Evolutionary conservation across 2,797 vertebrate genomes (phyloP), one percentile per base, ranked within the genome.

Genomic region (Helarctos malayanus): DNA sequence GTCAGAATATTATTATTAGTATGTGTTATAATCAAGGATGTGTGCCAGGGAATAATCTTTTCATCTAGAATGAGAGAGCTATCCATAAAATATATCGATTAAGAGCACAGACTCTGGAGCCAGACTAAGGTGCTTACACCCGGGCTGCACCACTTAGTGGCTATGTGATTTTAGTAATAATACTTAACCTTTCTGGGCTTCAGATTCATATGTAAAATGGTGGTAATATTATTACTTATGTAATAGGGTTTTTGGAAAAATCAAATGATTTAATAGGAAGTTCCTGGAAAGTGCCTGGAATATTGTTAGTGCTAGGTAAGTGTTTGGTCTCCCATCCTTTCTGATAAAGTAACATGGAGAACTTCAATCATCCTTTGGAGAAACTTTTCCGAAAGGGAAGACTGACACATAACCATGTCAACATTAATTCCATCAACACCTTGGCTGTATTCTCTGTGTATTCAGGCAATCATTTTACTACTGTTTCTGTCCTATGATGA

Each of bases 191-290:
- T 88, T 80, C 47, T 69, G n/a, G 14, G 8, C 9, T 49, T 91
- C n/a, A 49, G 29, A 57, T 68, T 93, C 21, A 84, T 75, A 7
- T 93, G 56, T 49, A 76, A 80, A 75, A 65, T 27, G 18, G 7
- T 11, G 49, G 5, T 23, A 54, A 69, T 80, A 61, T 84, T 32
- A 38, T 84, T 56, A 68, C 12, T 2, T 63, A 52, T 76, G 23
- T 45, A 57, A 90, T 47, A 63, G 19, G 35, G 23, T 59, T 90
- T 10, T 59, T 94, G 71, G 78, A 61, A 96, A 75, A 35, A 83
- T 94, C 25, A 88, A 96, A 83, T 85, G 27, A 73, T 6, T 87
- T 90, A 68, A 83, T 73, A 35, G n/a, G 16, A 45, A 93, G 16
- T 41, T 88, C 18, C 45, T 38, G 76, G 68, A 96, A 59, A 38